Conservation (phyloP, 2,113 vertebrate species). For the Cephalophus harveyi region DNA sequence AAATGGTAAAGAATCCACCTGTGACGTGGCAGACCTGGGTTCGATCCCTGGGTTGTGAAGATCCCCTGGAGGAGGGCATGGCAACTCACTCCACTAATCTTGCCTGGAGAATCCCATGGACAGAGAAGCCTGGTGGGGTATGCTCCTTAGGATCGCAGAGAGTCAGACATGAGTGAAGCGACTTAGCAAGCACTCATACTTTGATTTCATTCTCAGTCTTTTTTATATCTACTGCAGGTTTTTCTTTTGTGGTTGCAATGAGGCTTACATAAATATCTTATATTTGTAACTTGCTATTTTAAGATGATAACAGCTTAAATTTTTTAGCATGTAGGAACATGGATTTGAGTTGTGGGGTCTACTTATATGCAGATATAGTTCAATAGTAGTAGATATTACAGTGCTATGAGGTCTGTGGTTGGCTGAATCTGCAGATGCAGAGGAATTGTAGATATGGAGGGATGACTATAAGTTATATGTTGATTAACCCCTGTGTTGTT, state of each 20-base stretch:
- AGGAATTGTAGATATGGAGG: not conserved
- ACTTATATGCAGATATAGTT: not conserved
- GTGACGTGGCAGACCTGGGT: accelerated
- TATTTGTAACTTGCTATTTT: not conserved
- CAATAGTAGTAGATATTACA: not conserved
- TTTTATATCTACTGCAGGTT: not conserved
- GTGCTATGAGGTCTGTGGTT: not conserved
- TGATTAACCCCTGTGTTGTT: not conserved
- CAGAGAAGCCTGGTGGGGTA: not conserved
- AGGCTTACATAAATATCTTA: not conserved
- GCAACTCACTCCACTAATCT: not conserved
- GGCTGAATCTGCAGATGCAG: not conserved
- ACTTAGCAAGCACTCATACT: not conserved
- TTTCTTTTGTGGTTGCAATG: not conserved
- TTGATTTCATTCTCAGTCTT: not conserved
- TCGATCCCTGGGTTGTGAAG: not conserved
- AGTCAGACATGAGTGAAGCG: accelerated
- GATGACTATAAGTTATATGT: not conserved
- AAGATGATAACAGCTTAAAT: not conserved
- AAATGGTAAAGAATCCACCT: not conserved
- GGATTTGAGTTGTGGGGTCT: not conserved
- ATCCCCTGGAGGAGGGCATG: not conserved
- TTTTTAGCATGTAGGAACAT: not conserved
- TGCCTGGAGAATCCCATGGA: not conserved
- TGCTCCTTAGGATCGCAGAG: not conserved